Evolutionary conservation across 1,140 invertebrate species (phyloP), one percentile per base, ranked within the genome.

Genomic region (Apocrypta bakeri): DNA sequence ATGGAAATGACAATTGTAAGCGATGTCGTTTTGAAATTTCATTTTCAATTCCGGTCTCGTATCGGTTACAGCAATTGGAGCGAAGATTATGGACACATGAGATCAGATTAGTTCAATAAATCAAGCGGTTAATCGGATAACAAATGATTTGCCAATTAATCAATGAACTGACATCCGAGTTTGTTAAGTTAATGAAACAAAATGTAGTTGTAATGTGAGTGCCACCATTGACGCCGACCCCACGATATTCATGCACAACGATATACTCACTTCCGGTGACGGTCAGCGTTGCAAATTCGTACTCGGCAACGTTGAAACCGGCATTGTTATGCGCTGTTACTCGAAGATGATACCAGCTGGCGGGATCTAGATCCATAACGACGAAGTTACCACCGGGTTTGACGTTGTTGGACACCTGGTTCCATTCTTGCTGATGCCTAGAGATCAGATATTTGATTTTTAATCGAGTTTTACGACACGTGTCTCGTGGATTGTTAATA

Each of bases 301-400:
- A 97, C 94, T 98, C 96, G 69, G 97, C 97, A 42, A 98, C 97
- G 29, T 97, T 97, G 85, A 98, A 98, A 64, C 98, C 98, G 75
- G 98, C 98, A 88, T 98, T 98, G 89, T 98, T 99, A 91, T 98
- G 97, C 27, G 98, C 98, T 3, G 97, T 98, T 25, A 99, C 97
- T 42, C 96, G 94, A 17, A 98, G 92, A 84, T 97, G 95, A 90
- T 99, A 99, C 97, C 97, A 98, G 27, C 95, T 98, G 12, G 97
- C 98, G 0, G 98, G 97, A 87, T 97, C 97, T 84, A 99, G 92
- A 89, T 98, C 98, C 82, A 97, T 92, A 42, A 98, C 96, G 8
- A 98, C 96, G 88, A 97, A 98, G 90, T 98, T 97, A 83, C 96
- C 96, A 84, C 96, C 96, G 4, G 97, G 96, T 90, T 98, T 97